Percentiles rank a stretch among this genome's conserved stretches.
phyloP scores from a whole-genome alignment of 2,888 invertebrate species.

The Itoplectis maculator region DNA sequence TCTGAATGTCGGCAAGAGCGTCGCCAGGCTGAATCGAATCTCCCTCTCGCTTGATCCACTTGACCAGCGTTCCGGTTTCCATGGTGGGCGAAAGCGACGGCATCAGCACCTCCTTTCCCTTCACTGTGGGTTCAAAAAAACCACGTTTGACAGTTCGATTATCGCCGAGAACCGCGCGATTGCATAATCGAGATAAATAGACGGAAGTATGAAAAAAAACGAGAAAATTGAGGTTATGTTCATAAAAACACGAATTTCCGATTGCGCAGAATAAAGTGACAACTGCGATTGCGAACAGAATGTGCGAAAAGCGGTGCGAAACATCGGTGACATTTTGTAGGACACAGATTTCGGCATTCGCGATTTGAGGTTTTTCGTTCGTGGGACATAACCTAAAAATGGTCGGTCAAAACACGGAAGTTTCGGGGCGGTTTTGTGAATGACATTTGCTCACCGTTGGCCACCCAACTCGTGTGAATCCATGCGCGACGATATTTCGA shows the following conservation, averaged over 20 bases:
- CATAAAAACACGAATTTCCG: background rate
- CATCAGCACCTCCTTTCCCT: conserved; percentile 85
- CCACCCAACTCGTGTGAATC: conserved; percentile 80
- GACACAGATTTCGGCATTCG: conserved; percentile 10
- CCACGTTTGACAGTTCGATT: conserved; percentile 24
- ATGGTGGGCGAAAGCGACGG: conserved; percentile 88
- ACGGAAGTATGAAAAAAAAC: background rate
- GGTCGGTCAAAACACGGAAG: background rate
- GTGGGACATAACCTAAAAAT: conserved; percentile 75
- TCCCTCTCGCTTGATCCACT: conserved; percentile 87
- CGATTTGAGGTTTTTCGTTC: conserved; percentile 2
- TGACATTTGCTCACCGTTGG: conserved; percentile 77
- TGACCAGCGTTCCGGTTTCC: conserved; percentile 87
- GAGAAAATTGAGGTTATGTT: background rate
- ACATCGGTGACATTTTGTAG: background rate
- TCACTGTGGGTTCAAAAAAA: conserved; percentile 75
- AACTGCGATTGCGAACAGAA: background rate
- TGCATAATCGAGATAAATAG: conserved; percentile 71
- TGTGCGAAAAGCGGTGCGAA: background rate
- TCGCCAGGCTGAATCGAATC: conserved; percentile 86
- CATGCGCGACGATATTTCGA: conserved; percentile 79
- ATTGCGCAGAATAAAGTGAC: background rate
- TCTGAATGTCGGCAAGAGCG: conserved; percentile 88
- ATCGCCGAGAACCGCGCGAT: conserved; percentile 51
- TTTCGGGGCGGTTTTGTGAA: conserved; percentile 7